phyloP scores from a whole-genome alignment of 2,888 invertebrate genomes.

The Zygogramma bicolorata region DNA sequence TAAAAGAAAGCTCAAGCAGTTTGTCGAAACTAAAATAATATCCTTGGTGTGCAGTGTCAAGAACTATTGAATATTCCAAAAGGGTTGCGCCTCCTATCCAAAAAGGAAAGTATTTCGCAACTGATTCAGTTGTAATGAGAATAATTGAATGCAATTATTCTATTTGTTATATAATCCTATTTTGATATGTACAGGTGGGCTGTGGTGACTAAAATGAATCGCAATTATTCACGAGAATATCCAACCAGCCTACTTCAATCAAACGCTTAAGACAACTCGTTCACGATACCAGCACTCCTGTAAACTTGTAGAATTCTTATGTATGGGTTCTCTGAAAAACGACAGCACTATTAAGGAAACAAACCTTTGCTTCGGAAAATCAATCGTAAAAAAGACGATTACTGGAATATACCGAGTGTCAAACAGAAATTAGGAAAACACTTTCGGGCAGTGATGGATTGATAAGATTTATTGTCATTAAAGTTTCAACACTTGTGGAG shows the following conservation, averaged over 20 bases:
- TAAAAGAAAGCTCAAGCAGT: not conserved
- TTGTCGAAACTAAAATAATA: conserved; percentile 1
- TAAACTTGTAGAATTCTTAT: not conserved
- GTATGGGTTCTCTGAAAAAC: not conserved
- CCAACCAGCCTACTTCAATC: not conserved
- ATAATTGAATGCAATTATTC: conserved; percentile 24
- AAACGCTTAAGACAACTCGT: not conserved
- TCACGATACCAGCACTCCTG: not conserved
- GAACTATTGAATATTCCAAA: conserved; percentile 35
- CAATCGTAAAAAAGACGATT: no score
- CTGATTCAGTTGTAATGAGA: conserved; percentile 25
- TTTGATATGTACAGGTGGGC: not conserved
- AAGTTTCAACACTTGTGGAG: no score
- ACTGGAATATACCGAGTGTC: no score
- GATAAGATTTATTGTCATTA: no score
- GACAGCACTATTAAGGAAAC: not conserved
- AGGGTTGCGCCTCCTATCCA: conserved; percentile 32
- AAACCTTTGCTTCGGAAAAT: no score
- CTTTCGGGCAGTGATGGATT: no score
- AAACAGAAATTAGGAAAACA: no score
- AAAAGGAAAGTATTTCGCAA: conserved; percentile 41
- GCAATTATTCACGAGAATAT: not conserved
- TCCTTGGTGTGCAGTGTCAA: conserved; percentile 6
- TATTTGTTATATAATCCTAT: conserved; percentile 21
- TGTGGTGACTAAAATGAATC: not conserved